Conservation (phyloP, 2,113 vertebrate genomes). For the Otis tarda region DNA sequence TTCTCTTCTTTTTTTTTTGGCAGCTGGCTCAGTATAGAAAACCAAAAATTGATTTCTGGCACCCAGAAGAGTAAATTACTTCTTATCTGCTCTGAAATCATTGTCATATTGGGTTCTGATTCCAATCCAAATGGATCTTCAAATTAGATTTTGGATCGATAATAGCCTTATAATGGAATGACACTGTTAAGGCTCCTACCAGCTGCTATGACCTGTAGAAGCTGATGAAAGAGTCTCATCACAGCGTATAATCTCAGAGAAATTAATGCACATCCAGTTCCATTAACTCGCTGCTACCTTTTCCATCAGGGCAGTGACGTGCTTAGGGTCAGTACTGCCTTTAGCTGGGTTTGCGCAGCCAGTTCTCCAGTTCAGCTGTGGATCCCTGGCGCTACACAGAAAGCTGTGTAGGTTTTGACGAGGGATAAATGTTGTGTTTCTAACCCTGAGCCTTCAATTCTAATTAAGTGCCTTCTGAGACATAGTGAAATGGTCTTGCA, state of each 20-base stretch:
- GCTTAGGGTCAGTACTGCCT: background rate
- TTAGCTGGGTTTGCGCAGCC: background rate
- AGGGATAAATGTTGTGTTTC: slow-evolving; percentile 8
- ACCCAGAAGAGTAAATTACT: slow-evolving; percentile 42
- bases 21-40: background rate
- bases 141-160: slow-evolving; percentile 61
- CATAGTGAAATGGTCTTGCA: background rate
- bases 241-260: slow-evolving; percentile 21
- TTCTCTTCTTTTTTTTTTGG: background rate
- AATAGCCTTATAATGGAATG: slow-evolving; percentile 50
- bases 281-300: background rate
- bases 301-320: background rate
- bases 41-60: slow-evolving; percentile 58
- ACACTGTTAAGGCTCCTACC: slow-evolving; percentile 2
- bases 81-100: slow-evolving; percentile 46
- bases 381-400: background rate
- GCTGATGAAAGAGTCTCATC: background rate
- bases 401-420: background rate
- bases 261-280: slow-evolving; percentile 28
- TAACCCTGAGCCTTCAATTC: slow-evolving; percentile 34
- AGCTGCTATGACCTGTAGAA: slow-evolving; percentile 6
- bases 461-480: slow-evolving; percentile 30
- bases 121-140: slow-evolving; percentile 61
- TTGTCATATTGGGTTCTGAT: slow-evolving; percentile 56
- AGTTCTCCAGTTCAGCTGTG: background rate